Evolutionary conservation across 1,140 invertebrate genomes (phyloP).

Genomic region (Drosophila trapezifrons): DNA sequence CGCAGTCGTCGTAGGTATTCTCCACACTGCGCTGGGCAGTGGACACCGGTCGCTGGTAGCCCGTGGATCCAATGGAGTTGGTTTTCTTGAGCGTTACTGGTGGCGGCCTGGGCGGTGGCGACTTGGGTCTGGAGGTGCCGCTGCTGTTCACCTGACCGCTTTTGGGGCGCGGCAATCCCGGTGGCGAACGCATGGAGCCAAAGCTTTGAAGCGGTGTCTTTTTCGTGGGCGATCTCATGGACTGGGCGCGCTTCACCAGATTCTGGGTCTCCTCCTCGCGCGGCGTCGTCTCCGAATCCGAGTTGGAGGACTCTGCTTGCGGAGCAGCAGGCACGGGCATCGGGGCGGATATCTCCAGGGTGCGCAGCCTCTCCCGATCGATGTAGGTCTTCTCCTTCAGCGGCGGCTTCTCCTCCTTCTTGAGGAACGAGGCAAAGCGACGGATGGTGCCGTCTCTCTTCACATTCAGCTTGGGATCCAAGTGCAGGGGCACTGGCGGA

Average conservation of each 20-base stretch:
- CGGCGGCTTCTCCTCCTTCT: slow-evolving; percentile 87
- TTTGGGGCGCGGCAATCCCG: slow-evolving; percentile 87
- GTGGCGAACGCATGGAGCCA: slow-evolving; percentile 90
- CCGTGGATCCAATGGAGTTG: slow-evolving; percentile 74
- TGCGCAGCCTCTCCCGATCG: slow-evolving; percentile 89
- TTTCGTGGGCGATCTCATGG: slow-evolving; percentile 88
- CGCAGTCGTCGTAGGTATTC: slow-evolving; percentile 90
- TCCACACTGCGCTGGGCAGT: slow-evolving; percentile 81
- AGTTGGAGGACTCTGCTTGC: slow-evolving; percentile 76
- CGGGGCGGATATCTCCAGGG: slow-evolving; percentile 91
- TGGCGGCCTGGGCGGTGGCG: slow-evolving; percentile 87
- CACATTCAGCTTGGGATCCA: slow-evolving; percentile 83
- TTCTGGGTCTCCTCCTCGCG: slow-evolving; percentile 81
- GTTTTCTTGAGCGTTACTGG: slow-evolving; percentile 80
- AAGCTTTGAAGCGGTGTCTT: slow-evolving; percentile 88
- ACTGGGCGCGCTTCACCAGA: slow-evolving; percentile 89
- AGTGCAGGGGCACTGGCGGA: slow-evolving; percentile 76
- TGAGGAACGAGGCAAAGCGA: slow-evolving; percentile 91
- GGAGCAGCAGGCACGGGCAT: slow-evolving; percentile 85
- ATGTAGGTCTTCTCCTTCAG: slow-evolving; percentile 87
- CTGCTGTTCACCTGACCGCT: slow-evolving; percentile 85
- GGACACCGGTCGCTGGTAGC: slow-evolving; percentile 84
- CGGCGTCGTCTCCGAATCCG: slow-evolving; percentile 76
- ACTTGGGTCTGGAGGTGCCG: slow-evolving; percentile 85
- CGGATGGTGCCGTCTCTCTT: slow-evolving; percentile 87